Evolutionary conservation across 1,140 invertebrate species (phyloP).

Genomic region (Philotrypesis tridentata): DNA sequence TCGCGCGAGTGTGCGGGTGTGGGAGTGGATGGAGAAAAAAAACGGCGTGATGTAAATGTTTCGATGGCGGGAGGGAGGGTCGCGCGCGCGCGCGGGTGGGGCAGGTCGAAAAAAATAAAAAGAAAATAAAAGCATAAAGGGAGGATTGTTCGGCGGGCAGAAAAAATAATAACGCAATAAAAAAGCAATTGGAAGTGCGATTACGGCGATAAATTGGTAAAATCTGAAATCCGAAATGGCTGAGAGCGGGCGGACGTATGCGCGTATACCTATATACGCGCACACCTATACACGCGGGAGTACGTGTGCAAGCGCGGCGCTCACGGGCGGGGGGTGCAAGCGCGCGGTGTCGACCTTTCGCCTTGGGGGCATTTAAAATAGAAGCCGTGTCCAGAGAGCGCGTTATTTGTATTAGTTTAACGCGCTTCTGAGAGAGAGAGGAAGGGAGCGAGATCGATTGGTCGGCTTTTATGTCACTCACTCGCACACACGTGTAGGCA

Average conservation of each 20-base stretch:
- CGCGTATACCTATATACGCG: too few relatives aligned
- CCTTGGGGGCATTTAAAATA: constrained; percentile 42
- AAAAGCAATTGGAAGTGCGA: constrained; percentile 41
- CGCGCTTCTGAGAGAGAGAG: neutral
- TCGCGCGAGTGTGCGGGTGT: too few relatives aligned
- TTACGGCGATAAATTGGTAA: constrained; percentile 42
- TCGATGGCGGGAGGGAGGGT: neutral
- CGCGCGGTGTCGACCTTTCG: neutral
- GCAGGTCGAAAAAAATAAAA: constrained; percentile 27
- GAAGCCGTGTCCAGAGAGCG: constrained; percentile 13
- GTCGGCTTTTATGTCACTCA: constrained; percentile 51
- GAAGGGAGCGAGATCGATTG: constrained; percentile 53
- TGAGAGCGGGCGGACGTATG: neutral
- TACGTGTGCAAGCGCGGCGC: too few relatives aligned
- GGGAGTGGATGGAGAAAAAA: too few relatives aligned
- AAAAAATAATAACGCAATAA: constrained; percentile 41
- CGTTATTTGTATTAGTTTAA: constrained; percentile 41
- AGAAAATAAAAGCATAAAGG: constrained; percentile 34
- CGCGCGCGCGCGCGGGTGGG: too few relatives aligned
- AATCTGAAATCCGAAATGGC: constrained; percentile 35
- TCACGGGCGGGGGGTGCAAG: neutral
- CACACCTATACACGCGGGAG: too few relatives aligned
- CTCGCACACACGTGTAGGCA: too few relatives aligned
- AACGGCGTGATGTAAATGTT: constrained; percentile 12
- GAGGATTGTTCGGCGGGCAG: constrained; percentile 12